These are phyloP conservation scores for Pseudorectes ferrugineus DNA, from an alignment of 2,113 vertebrate species.

Conservation along the genomic window DNA sequence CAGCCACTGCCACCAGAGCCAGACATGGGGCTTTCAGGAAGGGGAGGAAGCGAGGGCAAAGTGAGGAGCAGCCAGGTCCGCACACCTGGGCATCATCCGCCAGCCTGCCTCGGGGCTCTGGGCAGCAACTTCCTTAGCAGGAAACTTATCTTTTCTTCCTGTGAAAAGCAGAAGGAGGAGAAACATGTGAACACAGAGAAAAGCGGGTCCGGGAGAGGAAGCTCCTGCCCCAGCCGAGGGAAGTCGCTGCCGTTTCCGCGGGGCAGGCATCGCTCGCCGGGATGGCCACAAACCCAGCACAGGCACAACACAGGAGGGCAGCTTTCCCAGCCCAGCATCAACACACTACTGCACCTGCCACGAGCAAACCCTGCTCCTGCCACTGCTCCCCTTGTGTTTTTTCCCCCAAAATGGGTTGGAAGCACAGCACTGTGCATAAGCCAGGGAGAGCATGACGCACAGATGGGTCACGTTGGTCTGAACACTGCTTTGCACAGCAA, in stretches of 20 bases:
- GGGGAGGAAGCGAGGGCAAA: not conserved
- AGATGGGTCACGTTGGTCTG: rapidly evolving
- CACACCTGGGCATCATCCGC: not conserved
- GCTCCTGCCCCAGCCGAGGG: not conserved
- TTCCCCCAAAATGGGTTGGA: too few relatives aligned
- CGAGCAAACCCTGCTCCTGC: not conserved
- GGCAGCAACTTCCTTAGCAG: not conserved
- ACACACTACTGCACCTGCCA: rapidly evolving
- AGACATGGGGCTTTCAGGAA: rapidly evolving
- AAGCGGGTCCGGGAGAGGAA: not conserved
- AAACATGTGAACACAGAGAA: not conserved
- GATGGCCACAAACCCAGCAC: not conserved
- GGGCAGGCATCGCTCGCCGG: rapidly evolving
- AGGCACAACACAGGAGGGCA: rapidly evolving
- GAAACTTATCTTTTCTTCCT: conserved; percentile 57
- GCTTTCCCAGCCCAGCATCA: not conserved
- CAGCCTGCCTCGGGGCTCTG: not conserved
- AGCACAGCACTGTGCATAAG: rapidly evolving
- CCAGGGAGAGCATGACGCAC: rapidly evolving
- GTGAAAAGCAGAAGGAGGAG: conserved; percentile 33
- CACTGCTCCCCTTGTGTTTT: rapidly evolving
- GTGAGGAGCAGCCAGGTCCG: not conserved
- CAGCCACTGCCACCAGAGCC: not conserved
- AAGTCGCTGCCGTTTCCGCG: rapidly evolving
- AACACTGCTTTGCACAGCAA: rapidly evolving